Evolutionary conservation across 2,888 invertebrate genomes (phyloP).

Genomic region (Rhorus exstirpatorius): DNA sequence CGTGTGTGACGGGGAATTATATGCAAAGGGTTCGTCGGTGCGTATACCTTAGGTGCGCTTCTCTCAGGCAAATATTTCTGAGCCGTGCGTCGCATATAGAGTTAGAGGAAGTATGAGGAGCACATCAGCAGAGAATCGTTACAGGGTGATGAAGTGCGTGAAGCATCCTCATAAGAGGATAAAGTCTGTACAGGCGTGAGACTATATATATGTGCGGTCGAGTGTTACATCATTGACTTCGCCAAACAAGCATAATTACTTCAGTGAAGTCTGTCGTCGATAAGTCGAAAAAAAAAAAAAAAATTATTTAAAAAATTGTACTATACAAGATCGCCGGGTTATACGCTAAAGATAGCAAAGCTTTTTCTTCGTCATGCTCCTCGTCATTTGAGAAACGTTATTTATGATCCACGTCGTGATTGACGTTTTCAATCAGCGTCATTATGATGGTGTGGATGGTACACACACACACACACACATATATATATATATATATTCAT

Average conservation of each 20-base stretch:
- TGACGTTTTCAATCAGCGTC: too few relatives aligned
- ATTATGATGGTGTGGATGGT: too few relatives aligned
- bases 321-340: too few relatives aligned
- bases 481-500: too few relatives aligned
- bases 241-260: background rate
- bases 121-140: slow-evolving; percentile 22
- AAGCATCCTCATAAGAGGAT: slow-evolving; percentile 39
- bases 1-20: background rate
- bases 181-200: background rate
- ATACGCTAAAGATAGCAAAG: background rate
- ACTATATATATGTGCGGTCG: slow-evolving; percentile 19
- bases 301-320: background rate
- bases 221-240: slow-evolving; percentile 21
- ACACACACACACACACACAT: too few relatives aligned
- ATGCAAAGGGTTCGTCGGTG: slow-evolving; percentile 37
- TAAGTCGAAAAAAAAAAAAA: slow-evolving; percentile 5
- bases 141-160: slow-evolving; percentile 46
- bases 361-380: background rate
- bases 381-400: background rate
- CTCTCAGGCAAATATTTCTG: background rate
- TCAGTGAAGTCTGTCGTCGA: slow-evolving; percentile 7
- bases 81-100: background rate
- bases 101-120: background rate
- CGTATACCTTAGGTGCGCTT: slow-evolving; percentile 15
- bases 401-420: too few relatives aligned